phyloP scores from a whole-genome alignment of 64 coral and sea anemone genomes.

The Montipora cactus region DNA sequence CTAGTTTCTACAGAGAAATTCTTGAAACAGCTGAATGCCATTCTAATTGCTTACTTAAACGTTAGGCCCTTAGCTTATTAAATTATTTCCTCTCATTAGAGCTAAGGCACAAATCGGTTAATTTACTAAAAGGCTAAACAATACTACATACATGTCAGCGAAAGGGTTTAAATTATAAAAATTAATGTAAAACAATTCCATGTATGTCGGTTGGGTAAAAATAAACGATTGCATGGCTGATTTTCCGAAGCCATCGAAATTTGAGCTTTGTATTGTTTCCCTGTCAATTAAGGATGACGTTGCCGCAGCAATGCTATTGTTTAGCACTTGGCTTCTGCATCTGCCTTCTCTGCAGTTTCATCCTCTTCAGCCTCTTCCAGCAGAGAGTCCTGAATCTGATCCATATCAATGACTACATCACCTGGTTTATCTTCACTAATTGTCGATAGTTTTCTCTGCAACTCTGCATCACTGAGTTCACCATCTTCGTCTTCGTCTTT shows the following conservation, averaged over 20 bases:
- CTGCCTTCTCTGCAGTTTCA: not conserved
- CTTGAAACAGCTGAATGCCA: no score
- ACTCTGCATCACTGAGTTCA: not conserved
- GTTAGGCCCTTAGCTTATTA: no score
- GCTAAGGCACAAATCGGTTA: no score
- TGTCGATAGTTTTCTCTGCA: conserved; percentile 30
- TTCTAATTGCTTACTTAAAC: no score
- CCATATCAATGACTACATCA: conserved; percentile 50
- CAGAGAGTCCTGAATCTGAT: conserved; percentile 24
- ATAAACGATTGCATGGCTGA: not conserved
- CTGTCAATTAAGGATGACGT: not conserved
- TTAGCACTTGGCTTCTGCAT: not conserved
- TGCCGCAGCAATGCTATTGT: no score
- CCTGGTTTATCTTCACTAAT: conserved; percentile 23
- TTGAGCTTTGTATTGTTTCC: not conserved
- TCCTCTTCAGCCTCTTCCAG: not conserved
- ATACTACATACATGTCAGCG: not conserved
- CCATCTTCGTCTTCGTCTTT: conserved; percentile 1
- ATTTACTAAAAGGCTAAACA: not conserved
- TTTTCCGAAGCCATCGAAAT: not conserved
- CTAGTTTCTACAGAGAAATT: no score
- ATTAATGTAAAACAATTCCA: not conserved
- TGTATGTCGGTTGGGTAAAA: not conserved
- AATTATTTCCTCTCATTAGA: no score
- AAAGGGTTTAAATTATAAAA: conserved; percentile 1